Base-by-base conservation (phyloP, 2,797 vertebrate species). In the Anomalospiza imberbis region DNA sequence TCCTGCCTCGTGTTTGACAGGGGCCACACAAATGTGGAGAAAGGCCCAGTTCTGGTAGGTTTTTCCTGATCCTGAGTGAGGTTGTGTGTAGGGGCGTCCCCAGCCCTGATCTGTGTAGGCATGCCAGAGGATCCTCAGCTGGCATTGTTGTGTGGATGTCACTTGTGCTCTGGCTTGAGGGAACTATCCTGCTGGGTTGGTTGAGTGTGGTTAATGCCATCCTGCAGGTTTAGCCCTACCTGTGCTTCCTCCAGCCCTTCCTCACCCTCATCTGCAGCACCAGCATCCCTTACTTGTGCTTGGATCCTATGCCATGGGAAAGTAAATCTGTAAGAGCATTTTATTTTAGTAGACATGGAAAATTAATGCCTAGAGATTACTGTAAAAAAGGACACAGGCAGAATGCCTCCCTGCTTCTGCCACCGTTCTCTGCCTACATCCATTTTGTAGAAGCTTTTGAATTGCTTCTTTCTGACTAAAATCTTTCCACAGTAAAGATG, bases 341-440 rank as follows among this genome's bases (percentile, higher is more conserved):
- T 95, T 77, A 42, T 77, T 93, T 91, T 74, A 94, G 83, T 55
- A 77, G 72, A 90, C 4, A 8, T 21, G 10, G 85, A 75, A 95
- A 95, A 89, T 92, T 38, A 96, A 94, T 92, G 85, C 73, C 62
- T 66, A 65, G 71, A 89, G 92, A 94, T 72, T 48, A 86, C 44
- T 2, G 20, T 60, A 74, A 61, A 44, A 84, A 83, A 84, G 54
- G 80, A 92, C 80, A 71, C 7, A 13, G 83, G 55, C 76, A 88
- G 87, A 88, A 91, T 61, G 34, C 51, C 63, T 60, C 79, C 70
- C 78, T 63, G 81, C 34, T 88, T 86, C 88, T 77, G 62, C 76
- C 7, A 67, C 87, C 91, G 3, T 85, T 91, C 87, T 76, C 91
- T 91, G 93, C 80, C 74, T 51, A 31, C 76, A 87, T 50, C 81